Conservation (phyloP, 2,797 vertebrate genomes). For the Muscicapa comitata region DNA sequence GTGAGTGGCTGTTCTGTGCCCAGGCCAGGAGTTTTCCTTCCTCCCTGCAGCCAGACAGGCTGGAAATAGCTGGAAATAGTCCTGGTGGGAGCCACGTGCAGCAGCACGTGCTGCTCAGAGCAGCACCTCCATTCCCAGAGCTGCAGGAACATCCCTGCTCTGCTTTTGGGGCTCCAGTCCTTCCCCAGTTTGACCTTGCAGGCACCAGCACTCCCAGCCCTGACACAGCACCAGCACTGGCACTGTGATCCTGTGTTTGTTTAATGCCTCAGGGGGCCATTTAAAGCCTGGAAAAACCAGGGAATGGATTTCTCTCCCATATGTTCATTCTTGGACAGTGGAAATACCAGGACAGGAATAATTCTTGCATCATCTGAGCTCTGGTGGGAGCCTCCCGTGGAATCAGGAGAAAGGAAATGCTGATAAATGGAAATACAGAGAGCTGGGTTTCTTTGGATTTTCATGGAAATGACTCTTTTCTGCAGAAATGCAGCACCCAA, state of each 20-base stretch:
- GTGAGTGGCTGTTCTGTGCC: background rate
- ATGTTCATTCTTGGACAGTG: background rate
- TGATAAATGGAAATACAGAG: background rate
- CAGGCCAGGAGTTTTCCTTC: background rate
- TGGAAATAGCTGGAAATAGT: background rate
- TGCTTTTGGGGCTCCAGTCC: rapidly evolving
- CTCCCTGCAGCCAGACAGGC: background rate
- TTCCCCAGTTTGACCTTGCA: background rate
- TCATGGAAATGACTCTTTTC: background rate
- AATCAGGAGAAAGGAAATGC: background rate
- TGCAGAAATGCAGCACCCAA: background rate
- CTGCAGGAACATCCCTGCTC: background rate
- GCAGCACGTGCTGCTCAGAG: background rate
- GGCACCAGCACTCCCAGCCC: background rate
- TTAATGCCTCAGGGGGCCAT: background rate
- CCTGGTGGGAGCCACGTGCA: background rate
- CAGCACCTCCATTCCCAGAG: background rate
- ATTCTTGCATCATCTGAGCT: background rate
- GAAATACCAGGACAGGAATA: background rate
- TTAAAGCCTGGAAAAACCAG: background rate
- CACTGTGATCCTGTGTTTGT: background rate
- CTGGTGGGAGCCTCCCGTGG: background rate
- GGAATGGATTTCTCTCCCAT: background rate
- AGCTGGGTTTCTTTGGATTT: background rate
- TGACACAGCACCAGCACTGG: rapidly evolving